These are phyloP conservation scores for Cylloceria caligata DNA, from an alignment of 2,888 invertebrate genomes.

Conservation along the genomic window DNA sequence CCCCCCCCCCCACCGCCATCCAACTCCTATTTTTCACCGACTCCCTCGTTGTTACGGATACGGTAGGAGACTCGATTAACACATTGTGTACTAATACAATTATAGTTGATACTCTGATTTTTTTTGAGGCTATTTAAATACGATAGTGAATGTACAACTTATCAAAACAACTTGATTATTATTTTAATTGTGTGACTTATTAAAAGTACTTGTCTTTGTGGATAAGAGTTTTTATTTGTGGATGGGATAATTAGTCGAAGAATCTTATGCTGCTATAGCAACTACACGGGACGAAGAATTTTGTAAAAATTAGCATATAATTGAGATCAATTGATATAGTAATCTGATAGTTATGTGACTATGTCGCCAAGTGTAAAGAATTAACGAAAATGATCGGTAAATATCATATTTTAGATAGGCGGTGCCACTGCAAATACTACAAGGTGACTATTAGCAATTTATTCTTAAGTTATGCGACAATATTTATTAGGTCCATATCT, in stretches of 20 bases:
- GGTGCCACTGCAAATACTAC: too few species aligned
- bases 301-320: too few species aligned
- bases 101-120: constrained; percentile 10
- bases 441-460: too few species aligned
- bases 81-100: constrained; percentile 39
- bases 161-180: not conserved
- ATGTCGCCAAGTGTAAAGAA: too few species aligned
- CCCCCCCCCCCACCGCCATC: too few species aligned
- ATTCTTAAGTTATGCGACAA: too few species aligned
- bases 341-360: too few species aligned
- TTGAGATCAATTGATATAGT: too few species aligned
- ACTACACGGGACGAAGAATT: too few species aligned
- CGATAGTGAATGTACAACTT: not conserved
- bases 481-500: too few species aligned
- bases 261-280: not conserved
- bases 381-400: too few species aligned
- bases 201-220: not conserved
- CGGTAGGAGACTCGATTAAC: constrained; percentile 46
- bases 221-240: not conserved
- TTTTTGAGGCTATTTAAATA: not conserved
- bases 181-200: not conserved
- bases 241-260: not conserved
- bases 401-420: too few species aligned
- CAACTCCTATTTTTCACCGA: constrained; percentile 51
- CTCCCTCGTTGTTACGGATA: constrained; percentile 58